A percentile compares a stretch with the other conserved stretches of the same genome.
These are phyloP conservation scores for Agelas oroides DNA, from an alignment of 37 sponge, comb jelly and placozoan genomes.

Conservation along the genomic window DNA sequence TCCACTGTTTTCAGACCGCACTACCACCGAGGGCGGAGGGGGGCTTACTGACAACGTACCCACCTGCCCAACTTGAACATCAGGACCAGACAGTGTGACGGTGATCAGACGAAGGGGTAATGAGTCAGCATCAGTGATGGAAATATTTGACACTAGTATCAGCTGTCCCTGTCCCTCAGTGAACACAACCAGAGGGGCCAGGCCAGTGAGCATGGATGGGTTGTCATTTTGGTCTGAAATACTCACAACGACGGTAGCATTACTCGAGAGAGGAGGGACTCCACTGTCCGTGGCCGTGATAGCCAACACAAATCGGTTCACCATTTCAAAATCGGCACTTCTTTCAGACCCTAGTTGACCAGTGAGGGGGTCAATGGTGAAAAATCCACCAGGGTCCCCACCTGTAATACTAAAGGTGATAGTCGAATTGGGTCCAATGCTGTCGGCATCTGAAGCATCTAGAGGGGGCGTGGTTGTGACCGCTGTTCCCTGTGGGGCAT, in stretches of 20 bases:
- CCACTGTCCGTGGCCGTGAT: constrained; percentile 64
- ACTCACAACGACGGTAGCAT: constrained; percentile 29
- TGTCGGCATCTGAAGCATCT: constrained; percentile 33
- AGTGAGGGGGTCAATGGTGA: constrained; percentile 42
- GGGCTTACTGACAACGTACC: constrained; percentile 43
- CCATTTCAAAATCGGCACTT: constrained; percentile 39
- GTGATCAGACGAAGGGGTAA: constrained; percentile 33
- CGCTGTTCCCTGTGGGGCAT: constrained; percentile 20
- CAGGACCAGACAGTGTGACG: constrained; percentile 12
- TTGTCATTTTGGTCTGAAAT: constrained; percentile 73
- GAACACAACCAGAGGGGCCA: constrained; percentile 19
- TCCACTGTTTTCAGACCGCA: constrained; percentile 18
- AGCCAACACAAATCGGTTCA: constrained; percentile 7
- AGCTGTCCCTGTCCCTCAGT: constrained; percentile 49
- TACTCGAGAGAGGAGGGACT: constrained; percentile 38
- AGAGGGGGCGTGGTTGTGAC: constrained; percentile 45
- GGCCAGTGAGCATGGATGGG: constrained; percentile 14
- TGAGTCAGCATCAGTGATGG: constrained; percentile 61
- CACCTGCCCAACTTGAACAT: constrained; percentile 11
- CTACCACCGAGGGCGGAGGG: neutral
- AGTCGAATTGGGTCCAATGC: constrained; percentile 45
- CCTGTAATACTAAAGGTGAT: constrained; percentile 31
- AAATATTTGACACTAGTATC: constrained; percentile 11
- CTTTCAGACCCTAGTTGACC: constrained; percentile 15
- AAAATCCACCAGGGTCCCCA: constrained; percentile 22